Base-by-base conservation (phyloP, 2,797 vertebrate genomes). In the Valencia hispanica region DNA sequence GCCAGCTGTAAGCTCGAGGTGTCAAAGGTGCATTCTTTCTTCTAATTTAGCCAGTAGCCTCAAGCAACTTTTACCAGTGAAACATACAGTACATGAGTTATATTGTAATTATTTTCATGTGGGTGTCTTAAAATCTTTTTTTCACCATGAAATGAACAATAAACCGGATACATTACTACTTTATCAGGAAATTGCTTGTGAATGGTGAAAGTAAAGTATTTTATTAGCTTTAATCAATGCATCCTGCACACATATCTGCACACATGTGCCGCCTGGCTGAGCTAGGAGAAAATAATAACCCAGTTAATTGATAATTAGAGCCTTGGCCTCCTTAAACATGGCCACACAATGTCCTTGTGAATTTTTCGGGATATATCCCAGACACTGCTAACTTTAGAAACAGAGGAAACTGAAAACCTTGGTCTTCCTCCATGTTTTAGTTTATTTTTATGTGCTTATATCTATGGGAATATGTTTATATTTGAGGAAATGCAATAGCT, bases 301-400 rank as follows among this genome's bases (percentile, higher is more conserved):
- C 71, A 85, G 75, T 88, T 89, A 93, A 90, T 89, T 85, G 83
- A 89, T 87, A 86, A 89, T 92, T 92, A 90, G 76, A 88, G 78
- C 79, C 79, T 78, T 83, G 50, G 59, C 79, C 80, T 86, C 48
- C 73, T 91, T 90, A 78, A 82, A 89, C 76, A 74, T 55, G 71
- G 72, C 87, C 82, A 79, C 78, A 89, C 86, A 84, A 82, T 50
- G 80, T 84, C 87, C 77, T 85, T 87, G 79, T 89, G 83, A 88
- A 66, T 89, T 87, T 88, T 73, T 73, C 70, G 81, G 79, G 88
- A 89, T 72, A 74, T 77, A 80, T 91, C 82, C 87, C 90, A 89
- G 82, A 79, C 86, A 12, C 70, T 39, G 74, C 85, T 89, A 88
- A 89, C 76, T 89, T 84, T 87, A 89, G 88, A 85, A 82, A 78